Conservation (phyloP, 2,888 invertebrate species). For the Protophormia terraenovae region DNA sequence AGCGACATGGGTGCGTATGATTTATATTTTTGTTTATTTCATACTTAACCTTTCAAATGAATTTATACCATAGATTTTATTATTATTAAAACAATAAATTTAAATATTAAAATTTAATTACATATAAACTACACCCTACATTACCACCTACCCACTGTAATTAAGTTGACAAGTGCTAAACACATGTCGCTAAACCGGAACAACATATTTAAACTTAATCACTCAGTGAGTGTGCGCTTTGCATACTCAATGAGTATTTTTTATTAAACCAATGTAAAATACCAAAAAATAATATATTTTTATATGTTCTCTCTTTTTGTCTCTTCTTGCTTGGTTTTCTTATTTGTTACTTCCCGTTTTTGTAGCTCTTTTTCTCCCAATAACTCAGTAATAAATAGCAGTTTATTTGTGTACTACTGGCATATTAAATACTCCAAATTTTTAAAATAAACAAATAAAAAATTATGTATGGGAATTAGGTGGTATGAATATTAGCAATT, state of each 20-base stretch:
- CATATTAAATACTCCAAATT: not conserved
- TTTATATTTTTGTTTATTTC: too few relatives aligned
- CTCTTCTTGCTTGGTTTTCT: not conserved
- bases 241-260: not conserved
- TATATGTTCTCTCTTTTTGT: not conserved
- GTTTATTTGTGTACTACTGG: not conserved
- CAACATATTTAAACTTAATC: conserved; percentile 49
- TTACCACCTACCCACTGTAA: conserved; percentile 44
- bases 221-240: conserved; percentile 57
- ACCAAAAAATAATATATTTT: not conserved
- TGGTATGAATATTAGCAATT: not conserved
- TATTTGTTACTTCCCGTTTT: not conserved
- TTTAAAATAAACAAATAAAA: not conserved
- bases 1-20: not conserved
- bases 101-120: too few relatives aligned
- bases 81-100: too few relatives aligned
- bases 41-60: too few relatives aligned
- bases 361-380: conserved; percentile 1
- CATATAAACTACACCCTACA: too few relatives aligned
- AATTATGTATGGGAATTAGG: not conserved
- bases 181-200: conserved; percentile 57
- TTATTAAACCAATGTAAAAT: not conserved
- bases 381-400: not conserved
- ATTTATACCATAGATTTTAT: too few relatives aligned
- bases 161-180: conserved; percentile 34